phyloP scores from a whole-genome alignment of 2,113 vertebrate genomes.

The Cyprinus carpio region DNA sequence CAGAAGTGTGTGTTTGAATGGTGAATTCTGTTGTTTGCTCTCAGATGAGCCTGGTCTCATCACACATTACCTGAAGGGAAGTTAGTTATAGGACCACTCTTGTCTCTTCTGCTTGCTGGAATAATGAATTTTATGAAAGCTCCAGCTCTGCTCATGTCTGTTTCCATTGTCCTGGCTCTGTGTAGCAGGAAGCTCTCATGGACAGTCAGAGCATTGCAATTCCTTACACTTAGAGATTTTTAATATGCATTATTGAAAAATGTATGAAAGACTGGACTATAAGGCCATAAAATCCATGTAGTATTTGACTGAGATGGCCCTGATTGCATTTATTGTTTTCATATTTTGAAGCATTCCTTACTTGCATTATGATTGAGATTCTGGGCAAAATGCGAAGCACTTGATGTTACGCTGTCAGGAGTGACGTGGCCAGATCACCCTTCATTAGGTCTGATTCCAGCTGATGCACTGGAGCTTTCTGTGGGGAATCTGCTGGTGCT shows the following conservation, averaged over 20 bases:
- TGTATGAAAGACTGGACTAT: neutral
- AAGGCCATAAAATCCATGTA: neutral
- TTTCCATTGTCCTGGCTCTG: neutral
- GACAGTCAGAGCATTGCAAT: neutral
- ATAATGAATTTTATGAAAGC: neutral
- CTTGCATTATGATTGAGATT: neutral
- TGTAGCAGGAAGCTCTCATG: neutral
- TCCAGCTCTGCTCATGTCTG: neutral
- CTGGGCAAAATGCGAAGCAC: neutral
- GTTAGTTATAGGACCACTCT: neutral
- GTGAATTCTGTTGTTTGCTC: neutral
- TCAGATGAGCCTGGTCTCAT: neutral
- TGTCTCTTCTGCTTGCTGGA: neutral
- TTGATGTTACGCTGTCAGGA: constrained; percentile 1
- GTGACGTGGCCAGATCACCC: constrained; percentile 1
- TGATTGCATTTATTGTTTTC: neutral
- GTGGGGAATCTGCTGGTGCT: constrained; percentile 28
- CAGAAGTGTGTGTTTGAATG: neutral
- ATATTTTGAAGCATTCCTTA: neutral
- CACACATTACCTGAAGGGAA: neutral
- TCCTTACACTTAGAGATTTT: neutral
- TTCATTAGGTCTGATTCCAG: constrained; percentile 43
- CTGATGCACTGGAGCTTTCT: constrained; percentile 13
- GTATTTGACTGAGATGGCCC: neutral
- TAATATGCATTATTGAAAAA: neutral